These are phyloP conservation scores for Ceuthmochares aereus DNA, from an alignment of 2,113 vertebrate species.

Conservation along the genomic window DNA sequence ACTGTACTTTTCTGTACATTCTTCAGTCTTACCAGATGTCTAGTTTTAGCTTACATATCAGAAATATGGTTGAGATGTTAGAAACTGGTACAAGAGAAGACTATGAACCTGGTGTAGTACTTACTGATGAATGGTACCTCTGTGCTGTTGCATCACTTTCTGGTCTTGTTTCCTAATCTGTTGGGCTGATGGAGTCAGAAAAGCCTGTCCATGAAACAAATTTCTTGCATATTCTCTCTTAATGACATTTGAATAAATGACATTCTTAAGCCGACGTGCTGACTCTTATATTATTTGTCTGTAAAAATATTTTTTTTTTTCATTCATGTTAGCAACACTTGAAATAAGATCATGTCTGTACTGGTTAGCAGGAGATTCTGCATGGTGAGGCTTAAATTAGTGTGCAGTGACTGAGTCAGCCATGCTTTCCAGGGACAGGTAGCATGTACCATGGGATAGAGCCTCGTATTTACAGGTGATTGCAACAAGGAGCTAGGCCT, in stretches of 20 bases:
- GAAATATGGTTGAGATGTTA: background rate
- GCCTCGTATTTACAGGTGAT: background rate
- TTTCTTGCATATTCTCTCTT: background rate
- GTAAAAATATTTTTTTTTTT: background rate
- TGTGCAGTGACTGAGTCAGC: fast-evolving
- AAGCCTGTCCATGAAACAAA: background rate
- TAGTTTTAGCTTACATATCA: background rate
- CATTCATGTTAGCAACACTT: background rate
- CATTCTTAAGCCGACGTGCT: background rate
- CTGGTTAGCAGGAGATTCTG: background rate
- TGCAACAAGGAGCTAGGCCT: background rate
- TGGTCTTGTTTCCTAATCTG: background rate
- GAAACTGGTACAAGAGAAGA: background rate
- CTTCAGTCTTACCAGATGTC: background rate
- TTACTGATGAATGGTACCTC: background rate
- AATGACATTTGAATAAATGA: background rate
- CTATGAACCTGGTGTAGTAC: background rate
- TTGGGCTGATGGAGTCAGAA: background rate
- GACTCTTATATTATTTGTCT: background rate
- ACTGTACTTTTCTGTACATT: background rate
- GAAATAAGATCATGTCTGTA: background rate
- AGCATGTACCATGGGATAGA: fast-evolving
- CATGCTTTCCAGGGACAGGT: background rate
- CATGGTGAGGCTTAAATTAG: background rate
- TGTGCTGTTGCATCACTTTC: background rate